Evolutionary conservation across 2,797 vertebrate species (phyloP).

Genomic region (Denticeps clupeoides): DNA sequence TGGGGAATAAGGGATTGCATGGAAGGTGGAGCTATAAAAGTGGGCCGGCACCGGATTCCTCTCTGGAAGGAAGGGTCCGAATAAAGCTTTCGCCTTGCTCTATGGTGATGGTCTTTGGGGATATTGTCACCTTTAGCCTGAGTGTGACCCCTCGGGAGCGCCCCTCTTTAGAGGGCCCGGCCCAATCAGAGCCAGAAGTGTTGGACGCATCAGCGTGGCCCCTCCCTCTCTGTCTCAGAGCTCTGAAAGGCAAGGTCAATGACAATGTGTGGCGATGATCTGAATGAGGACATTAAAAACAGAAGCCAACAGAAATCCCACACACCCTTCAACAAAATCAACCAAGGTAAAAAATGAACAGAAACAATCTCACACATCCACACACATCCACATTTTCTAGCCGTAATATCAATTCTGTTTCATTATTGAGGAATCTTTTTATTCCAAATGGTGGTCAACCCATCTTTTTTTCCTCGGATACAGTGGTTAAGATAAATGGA

Average conservation of each 20-base stretch:
- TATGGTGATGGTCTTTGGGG: slow-evolving; percentile 41
- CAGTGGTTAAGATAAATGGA: too few species aligned
- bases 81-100: slow-evolving; percentile 72
- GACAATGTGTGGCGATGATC: slow-evolving; percentile 70
- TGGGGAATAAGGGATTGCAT: not conserved
- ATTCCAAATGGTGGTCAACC: too few species aligned
- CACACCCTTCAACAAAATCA: not conserved
- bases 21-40: not conserved
- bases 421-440: too few species aligned
- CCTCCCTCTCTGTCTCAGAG: slow-evolving; percentile 45
- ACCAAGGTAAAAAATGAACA: slow-evolving; percentile 40
- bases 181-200: slow-evolving; percentile 49
- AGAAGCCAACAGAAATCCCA: slow-evolving; percentile 27
- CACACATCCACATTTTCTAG: not conserved
- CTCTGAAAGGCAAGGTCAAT: slow-evolving; percentile 74
- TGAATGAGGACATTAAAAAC: slow-evolving; percentile 59
- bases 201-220: slow-evolving; percentile 42
- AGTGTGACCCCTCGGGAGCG: slow-evolving; percentile 58
- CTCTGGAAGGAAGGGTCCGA: slow-evolving; percentile 31
- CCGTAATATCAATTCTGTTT: too few species aligned
- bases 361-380: slow-evolving; percentile 34
- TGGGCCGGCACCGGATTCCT: slow-evolving; percentile 15
- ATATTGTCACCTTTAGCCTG: slow-evolving; percentile 67
- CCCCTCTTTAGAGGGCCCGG: slow-evolving; percentile 45
- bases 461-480: too few species aligned